These are phyloP conservation scores for Styela clava DNA, from an alignment of 23 tunicate genomes.

Conservation along the genomic window DNA sequence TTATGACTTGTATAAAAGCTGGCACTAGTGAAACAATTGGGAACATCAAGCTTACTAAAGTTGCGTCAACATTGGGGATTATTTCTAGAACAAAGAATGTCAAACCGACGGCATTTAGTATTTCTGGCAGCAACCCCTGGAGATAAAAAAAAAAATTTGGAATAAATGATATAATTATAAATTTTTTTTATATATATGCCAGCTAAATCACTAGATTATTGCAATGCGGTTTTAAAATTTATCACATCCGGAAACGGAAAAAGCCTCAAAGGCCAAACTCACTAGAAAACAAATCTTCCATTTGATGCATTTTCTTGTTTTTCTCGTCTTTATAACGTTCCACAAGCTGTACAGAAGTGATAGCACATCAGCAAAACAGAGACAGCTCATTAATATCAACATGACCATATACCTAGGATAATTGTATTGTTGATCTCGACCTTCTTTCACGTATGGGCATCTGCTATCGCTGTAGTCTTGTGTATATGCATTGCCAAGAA, in stretches of 20 bases:
- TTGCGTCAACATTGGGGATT: conserved; percentile 58
- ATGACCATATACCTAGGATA: conserved; percentile 41
- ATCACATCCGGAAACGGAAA: no score
- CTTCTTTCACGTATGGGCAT: background rate
- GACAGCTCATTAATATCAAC: conserved; percentile 22
- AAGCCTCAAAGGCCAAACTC: conserved; percentile 13
- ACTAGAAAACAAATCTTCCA: no score
- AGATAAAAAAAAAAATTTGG: no score
- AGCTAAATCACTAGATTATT: no score
- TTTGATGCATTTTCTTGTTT: no score
- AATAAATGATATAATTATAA: no score
- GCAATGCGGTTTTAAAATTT: conserved; percentile 44
- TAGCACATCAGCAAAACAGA: conserved; percentile 51
- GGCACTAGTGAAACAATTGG: conserved; percentile 34
- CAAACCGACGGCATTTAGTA: conserved; percentile 52
- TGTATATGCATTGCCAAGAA: conserved; percentile 37
- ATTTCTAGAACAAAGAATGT: conserved; percentile 44
- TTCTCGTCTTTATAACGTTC: conserved; percentile 44
- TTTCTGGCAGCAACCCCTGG: conserved; percentile 63
- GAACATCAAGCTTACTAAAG: conserved; percentile 31
- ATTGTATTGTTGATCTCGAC: background rate
- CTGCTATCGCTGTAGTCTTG: background rate
- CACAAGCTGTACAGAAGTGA: conserved; percentile 63
- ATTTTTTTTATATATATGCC: no score
- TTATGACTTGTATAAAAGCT: no score